phyloP scores from a whole-genome alignment of 2,113 vertebrate genomes.

The Istiophorus platypterus region DNA sequence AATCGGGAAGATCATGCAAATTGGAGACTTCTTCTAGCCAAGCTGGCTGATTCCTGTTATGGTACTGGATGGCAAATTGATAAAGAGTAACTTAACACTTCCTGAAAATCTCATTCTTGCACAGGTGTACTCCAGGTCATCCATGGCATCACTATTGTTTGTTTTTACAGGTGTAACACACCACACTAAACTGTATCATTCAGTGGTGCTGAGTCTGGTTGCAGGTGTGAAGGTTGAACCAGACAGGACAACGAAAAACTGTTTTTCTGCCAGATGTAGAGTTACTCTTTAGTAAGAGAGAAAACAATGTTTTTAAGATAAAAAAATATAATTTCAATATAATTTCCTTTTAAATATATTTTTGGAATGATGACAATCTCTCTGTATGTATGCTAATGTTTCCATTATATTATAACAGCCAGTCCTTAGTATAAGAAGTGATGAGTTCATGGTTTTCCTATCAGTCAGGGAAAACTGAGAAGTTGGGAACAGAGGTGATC shows the following conservation, averaged over 20 bases:
- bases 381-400: not conserved
- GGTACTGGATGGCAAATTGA: not conserved
- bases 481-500: constrained; percentile 46
- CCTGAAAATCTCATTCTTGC: not conserved
- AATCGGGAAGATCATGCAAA: not conserved
- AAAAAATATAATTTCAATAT: too few relatives aligned
- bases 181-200: not conserved
- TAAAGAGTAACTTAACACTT: not conserved
- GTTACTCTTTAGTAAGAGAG: too few relatives aligned
- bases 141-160: too few relatives aligned
- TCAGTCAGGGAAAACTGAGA: constrained; percentile 60
- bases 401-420: constrained; percentile 43
- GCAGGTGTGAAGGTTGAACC: not conserved
- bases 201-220: not conserved
- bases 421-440: constrained; percentile 35
- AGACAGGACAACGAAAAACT: not conserved
- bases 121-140: not conserved
- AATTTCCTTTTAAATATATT: too few relatives aligned
- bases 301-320: too few relatives aligned
- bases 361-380: not conserved
- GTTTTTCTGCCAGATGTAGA: not conserved
- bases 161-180: not conserved
- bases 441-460: constrained; percentile 56
- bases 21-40: not conserved
- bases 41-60: not conserved